phyloP scores from a whole-genome alignment of 2,888 invertebrate species.

The Diplazon laetatorius region DNA sequence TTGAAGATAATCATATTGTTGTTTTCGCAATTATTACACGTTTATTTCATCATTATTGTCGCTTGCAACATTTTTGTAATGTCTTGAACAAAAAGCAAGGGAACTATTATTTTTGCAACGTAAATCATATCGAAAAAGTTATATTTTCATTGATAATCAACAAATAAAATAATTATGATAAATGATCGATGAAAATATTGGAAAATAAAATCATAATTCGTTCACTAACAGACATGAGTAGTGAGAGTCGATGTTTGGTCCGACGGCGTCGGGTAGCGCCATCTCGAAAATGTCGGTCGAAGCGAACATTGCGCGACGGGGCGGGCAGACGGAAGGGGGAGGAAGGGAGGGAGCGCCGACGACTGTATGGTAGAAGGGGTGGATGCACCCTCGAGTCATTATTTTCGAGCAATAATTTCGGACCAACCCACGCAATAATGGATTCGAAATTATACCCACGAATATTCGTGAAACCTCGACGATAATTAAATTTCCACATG shows the following conservation, averaged over 20 bases:
- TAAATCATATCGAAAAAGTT: too few species aligned
- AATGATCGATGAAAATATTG: too few species aligned
- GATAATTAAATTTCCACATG: slow-evolving; percentile 4
- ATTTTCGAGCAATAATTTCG: slow-evolving; percentile 43
- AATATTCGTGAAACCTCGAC: neutral
- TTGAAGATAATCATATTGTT: too few species aligned
- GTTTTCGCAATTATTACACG: too few species aligned
- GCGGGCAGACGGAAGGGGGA: neutral
- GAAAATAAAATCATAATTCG: slow-evolving; percentile 13
- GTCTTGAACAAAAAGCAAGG: too few species aligned
- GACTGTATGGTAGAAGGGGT: too few species aligned
- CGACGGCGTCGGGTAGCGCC: slow-evolving; percentile 75
- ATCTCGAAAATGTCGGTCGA: slow-evolving; percentile 68
- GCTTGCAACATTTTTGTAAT: too few species aligned
- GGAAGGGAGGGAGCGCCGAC: neutral
- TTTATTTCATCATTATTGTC: too few species aligned
- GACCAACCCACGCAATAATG: slow-evolving; percentile 8
- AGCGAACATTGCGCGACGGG: slow-evolving; percentile 28
- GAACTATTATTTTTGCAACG: too few species aligned
- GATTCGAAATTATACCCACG: slow-evolving; percentile 21
- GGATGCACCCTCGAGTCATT: slow-evolving; percentile 24
- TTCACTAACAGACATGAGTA: slow-evolving; percentile 66
- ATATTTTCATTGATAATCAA: too few species aligned
- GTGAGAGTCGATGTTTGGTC: slow-evolving; percentile 75
- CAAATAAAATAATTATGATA: too few species aligned